phyloP scores from a whole-genome alignment of 2,797 vertebrate species.

The Acomys russatus region DNA sequence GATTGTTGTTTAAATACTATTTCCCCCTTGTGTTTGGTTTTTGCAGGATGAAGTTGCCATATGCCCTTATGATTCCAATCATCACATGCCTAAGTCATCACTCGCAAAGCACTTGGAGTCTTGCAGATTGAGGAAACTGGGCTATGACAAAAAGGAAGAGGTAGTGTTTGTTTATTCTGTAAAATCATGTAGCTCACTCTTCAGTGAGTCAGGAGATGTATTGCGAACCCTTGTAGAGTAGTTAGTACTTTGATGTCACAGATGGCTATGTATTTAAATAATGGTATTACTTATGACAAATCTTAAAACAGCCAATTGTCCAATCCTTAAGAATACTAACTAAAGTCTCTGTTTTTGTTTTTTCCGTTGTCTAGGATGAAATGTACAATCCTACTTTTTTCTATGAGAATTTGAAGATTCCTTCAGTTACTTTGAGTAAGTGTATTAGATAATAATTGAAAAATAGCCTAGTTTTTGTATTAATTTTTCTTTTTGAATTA shows the following conservation, averaged over 20 bases:
- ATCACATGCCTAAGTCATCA: conserved; percentile 92
- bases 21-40: conserved; percentile 51
- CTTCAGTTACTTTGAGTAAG: conserved; percentile 93
- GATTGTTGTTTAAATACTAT: conserved; percentile 39
- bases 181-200: not conserved
- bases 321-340: conserved; percentile 36
- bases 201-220: conserved; percentile 29
- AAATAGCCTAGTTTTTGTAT: conserved; percentile 43
- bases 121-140: conserved; percentile 91
- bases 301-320: conserved; percentile 52
- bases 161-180: conserved; percentile 82
- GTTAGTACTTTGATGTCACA: conserved; percentile 40
- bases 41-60: conserved; percentile 88
- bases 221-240: not conserved
- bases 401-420: conserved; percentile 91
- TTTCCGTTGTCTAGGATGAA: conserved; percentile 88
- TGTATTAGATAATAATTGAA: conserved; percentile 61
- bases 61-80: conserved; percentile 94
- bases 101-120: conserved; percentile 92
- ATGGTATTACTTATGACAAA: not conserved
- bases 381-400: conserved; percentile 92
- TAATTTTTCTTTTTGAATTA: conserved; percentile 56
- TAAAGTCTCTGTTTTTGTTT: not conserved
- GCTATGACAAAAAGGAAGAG: conserved; percentile 94
- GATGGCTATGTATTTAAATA: not conserved